These are phyloP conservation scores for Caenorhabditis sinica DNA, from an alignment of 2,888 invertebrate species.

Conservation along the genomic window DNA sequence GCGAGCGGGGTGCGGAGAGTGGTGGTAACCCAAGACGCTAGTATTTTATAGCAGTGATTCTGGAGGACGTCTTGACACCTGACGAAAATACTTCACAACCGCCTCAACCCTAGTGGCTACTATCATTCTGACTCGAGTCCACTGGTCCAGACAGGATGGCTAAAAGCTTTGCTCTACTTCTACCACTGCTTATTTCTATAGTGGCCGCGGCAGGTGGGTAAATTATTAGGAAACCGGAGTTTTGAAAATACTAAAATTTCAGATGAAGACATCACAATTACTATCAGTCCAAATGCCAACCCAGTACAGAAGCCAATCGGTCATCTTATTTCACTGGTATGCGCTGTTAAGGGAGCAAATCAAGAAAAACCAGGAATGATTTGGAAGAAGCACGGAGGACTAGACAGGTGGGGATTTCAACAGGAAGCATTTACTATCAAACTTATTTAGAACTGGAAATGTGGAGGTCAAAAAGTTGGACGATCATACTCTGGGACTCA, in stretches of 20 bases:
- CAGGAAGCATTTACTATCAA: neutral
- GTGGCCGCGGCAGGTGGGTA: neutral
- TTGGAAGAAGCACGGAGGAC: constrained; percentile 73
- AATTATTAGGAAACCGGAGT: neutral
- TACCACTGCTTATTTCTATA: neutral
- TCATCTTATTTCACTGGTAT: constrained; percentile 70
- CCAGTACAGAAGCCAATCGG: constrained; percentile 72
- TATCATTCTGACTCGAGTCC: constrained; percentile 34
- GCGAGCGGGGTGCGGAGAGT: constrained; percentile 43
- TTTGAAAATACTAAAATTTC: neutral
- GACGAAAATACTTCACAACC: constrained; percentile 53
- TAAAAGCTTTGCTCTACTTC: constrained; percentile 2
- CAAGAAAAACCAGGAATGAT: constrained; percentile 68
- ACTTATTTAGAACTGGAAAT: constrained; percentile 63
- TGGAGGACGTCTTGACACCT: constrained; percentile 55
- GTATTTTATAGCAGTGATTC: constrained; percentile 57
- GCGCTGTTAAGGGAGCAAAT: constrained; percentile 59
- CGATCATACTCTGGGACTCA: constrained; percentile 66
- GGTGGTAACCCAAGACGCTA: constrained; percentile 58
- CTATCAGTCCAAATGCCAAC: constrained; percentile 66
- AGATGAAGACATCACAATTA: constrained; percentile 48
- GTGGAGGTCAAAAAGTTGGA: constrained; percentile 71
- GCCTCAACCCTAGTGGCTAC: constrained; percentile 28
- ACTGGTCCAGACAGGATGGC: constrained; percentile 40
- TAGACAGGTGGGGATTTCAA: constrained; percentile 54